Conservation (phyloP, 2,888 invertebrate genomes). For the Glomeris marginata region DNA sequence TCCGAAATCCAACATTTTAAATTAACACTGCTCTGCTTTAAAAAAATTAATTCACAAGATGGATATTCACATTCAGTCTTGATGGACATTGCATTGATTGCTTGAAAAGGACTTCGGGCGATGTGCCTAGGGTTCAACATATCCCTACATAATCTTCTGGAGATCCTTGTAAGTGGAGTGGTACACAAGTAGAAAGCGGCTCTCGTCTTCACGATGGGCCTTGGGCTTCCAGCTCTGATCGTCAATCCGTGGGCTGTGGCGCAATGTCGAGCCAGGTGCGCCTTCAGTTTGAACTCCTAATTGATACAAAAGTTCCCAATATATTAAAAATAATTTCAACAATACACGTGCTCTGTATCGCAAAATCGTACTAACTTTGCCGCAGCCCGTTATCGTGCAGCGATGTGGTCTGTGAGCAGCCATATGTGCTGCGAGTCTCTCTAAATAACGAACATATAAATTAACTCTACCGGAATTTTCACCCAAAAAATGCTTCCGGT, state of each 20-base stretch:
- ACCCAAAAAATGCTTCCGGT: background rate
- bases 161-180: slow-evolving; percentile 79
- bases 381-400: slow-evolving; percentile 80
- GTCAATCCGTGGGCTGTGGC: slow-evolving; percentile 74
- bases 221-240: slow-evolving; percentile 57
- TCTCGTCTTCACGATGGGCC: slow-evolving; percentile 93
- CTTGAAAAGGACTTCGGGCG: slow-evolving; percentile 65
- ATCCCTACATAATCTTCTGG: slow-evolving; percentile 69
- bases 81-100: slow-evolving; percentile 45
- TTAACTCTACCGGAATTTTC: background rate
- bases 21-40: no score
- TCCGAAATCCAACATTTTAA: background rate
- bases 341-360: background rate
- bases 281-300: slow-evolving; percentile 84
- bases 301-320: background rate
- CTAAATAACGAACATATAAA: slow-evolving; percentile 22
- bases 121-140: slow-evolving; percentile 69
- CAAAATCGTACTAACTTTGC: slow-evolving; percentile 41
- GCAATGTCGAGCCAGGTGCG: slow-evolving; percentile 84
- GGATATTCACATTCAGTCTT: slow-evolving; percentile 62
- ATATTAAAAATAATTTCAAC: background rate
- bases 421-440: slow-evolving; percentile 34
- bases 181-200: slow-evolving; percentile 88
- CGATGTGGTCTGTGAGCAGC: slow-evolving; percentile 63
- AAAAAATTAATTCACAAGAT: slow-evolving; percentile 5